Base-by-base conservation (phyloP, 1,140 invertebrate genomes). In the Andricus grossulariae region DNA sequence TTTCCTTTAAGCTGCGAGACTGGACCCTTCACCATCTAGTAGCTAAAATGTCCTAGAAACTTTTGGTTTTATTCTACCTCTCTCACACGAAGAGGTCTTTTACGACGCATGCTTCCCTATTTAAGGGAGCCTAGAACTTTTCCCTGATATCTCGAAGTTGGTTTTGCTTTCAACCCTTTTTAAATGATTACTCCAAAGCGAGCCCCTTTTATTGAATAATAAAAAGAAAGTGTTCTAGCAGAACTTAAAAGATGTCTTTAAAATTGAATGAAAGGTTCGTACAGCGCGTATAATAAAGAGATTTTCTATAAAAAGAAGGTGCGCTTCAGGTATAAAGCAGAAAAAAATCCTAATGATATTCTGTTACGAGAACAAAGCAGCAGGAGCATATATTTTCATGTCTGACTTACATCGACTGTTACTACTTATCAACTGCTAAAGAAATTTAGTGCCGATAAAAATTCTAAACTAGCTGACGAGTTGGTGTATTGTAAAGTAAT, bases 131-230 rank as follows among this genome's bases (percentile, higher is more conserved):
- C 60, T n/a, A 32, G 45, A 66, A 45, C 60, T 66, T 66, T 66
- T 66, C 13, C 32, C 25, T 16, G 25, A 13, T 13, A 16, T 32
- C 25, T 21, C 60, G 1, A 39, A 66, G 60, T 66, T 66, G 25
- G 25, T 66, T 66, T 66, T 66, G 60, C 60, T 66, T 66, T 66
- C 45, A 66, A 45, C 60, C 32, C 60, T 66, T 66, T 32, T 66
- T 39, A 39, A 39, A 66, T 39, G 45, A 66, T 66, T 66, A 45
- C 60, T 66, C 15, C 16, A 32, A 7, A 66, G 57, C 13, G 4
- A 39, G 25, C 25, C 5, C 15, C 39, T 66, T 66, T 66, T 66
- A 66, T 25, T 66, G 5, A 66, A 66, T 66, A 66, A 66, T 66
- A 66, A 66, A 39, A 66, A 66, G n/a, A 16, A 66, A 66, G 57